Evolutionary conservation across 2,113 vertebrate species (phyloP).

Genomic region (Halichoerus grypus): DNA sequence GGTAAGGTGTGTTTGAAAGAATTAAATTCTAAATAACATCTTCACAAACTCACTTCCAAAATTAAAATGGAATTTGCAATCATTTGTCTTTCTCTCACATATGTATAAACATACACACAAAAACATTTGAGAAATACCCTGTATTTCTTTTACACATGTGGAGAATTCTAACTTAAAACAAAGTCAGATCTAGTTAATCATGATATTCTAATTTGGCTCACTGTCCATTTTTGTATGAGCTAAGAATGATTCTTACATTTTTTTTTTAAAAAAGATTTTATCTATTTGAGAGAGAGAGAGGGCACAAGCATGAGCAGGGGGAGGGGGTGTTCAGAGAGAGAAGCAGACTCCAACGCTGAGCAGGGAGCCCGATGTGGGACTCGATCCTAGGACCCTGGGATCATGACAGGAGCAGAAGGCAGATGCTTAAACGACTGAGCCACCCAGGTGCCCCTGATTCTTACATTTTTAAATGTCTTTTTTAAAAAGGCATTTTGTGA

Average conservation of each 20-base stretch:
- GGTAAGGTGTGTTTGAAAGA: neutral
- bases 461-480: neutral
- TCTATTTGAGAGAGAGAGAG: too few relatives aligned
- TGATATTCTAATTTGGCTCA: neutral
- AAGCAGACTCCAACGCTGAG: too few relatives aligned
- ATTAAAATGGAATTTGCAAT: neutral
- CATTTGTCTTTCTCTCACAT: neutral
- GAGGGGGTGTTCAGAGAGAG: too few relatives aligned
- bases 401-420: too few relatives aligned
- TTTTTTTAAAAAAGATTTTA: neutral
- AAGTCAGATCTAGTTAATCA: neutral
- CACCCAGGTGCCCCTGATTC: neutral
- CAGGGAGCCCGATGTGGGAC: too few relatives aligned
- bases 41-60: neutral
- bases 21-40: neutral
- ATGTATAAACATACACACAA: neutral
- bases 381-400: too few relatives aligned
- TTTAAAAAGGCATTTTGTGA: neutral
- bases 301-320: too few relatives aligned
- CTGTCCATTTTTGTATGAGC: neutral
- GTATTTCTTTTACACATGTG: neutral
- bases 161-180: neutral
- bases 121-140: neutral
- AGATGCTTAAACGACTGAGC: too few relatives aligned
- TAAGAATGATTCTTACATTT: neutral